Evolutionary conservation across 2,113 vertebrate species (phyloP), one percentile per base, ranked within the genome.

Genomic region (Saccopteryx leptura): DNA sequence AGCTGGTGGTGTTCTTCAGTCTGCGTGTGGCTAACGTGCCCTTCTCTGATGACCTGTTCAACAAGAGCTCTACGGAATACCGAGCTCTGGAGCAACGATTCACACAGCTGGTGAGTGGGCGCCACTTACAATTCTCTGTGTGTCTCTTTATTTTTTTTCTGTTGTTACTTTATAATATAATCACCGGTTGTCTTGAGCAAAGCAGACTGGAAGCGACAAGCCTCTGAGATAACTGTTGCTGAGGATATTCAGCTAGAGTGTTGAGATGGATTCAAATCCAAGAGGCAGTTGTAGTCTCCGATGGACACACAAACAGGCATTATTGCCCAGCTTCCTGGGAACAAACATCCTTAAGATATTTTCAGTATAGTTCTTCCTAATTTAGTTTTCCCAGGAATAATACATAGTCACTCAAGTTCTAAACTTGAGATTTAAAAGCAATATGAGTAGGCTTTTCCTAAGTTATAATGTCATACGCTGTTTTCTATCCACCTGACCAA

Each of bases 1-100:
- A 99, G 90, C 98, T 99, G 13, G 99, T 99, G 74, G 99, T 99
- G 48, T 99, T 99, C 98, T 99, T 99, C 98, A 99, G 99, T 93
- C 97, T 99, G 82, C 98, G 99, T 5, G 99, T 99, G 2, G 99
- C 99, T 90, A 99, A 99, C 98, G 98, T 99, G 98, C 98, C 98
- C 96, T 99, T 99, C 97, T 99, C 99, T 0, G 97, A 98, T 0
- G 98, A 99, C 96, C 99, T 99, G 72, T 99, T 99, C 98, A 99
- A 99, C 80, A 99, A 98, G 98, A 99, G 99, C 1, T 99, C 99
- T 0, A 13, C 95, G 0, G 99, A 99, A 79, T 99, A 99, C 98
- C 98, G 97, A 95, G 96, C 98, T 0, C 97, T 99, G 95, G 99
- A 99, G 95, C 99, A 98, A 83, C 98, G 98, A 82, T 99, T 99